Percentiles rank a stretch among this genome's conserved stretches.
Conservation (phyloP, 2,113 vertebrate species). For the Poeciliopsis turrubarensis region DNA sequence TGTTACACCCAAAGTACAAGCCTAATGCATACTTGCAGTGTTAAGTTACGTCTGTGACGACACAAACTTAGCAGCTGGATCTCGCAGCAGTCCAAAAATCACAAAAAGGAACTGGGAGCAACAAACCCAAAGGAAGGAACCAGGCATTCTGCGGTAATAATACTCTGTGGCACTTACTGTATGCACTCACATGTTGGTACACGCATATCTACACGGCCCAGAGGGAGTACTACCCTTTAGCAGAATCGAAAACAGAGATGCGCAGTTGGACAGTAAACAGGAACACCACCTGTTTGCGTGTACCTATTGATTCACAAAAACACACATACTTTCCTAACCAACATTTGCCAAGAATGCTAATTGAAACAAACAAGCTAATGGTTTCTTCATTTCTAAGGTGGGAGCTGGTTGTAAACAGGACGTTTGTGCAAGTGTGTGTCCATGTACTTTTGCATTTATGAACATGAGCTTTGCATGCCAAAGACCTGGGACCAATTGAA, state of each 20-base stretch:
- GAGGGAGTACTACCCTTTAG: slow-evolving; percentile 40
- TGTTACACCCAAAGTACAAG: slow-evolving; percentile 1
- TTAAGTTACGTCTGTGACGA: slow-evolving; percentile 1
- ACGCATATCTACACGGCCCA: slow-evolving; percentile 18
- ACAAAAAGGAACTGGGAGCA: slow-evolving; percentile 34
- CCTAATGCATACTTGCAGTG: neutral
- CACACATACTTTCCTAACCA: slow-evolving; percentile 52
- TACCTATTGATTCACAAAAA: neutral
- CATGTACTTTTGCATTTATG: slow-evolving; percentile 19
- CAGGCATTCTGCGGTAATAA: slow-evolving; percentile 61
- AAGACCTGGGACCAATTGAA: slow-evolving; percentile 69
- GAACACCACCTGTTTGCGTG: slow-evolving; percentile 58
- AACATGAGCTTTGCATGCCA: slow-evolving; percentile 35
- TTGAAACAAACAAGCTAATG: slow-evolving; percentile 74
- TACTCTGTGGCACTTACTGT: slow-evolving; percentile 27
- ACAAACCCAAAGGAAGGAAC: slow-evolving; percentile 56
- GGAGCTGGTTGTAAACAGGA: slow-evolving; percentile 53
- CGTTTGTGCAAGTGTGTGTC: slow-evolving; percentile 41
- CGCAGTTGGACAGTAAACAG: slow-evolving; percentile 56
- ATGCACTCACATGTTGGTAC: neutral
- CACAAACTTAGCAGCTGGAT: slow-evolving; percentile 36
- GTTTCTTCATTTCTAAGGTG: slow-evolving; percentile 66
- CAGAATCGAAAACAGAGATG: slow-evolving; percentile 48
- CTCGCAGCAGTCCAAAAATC: slow-evolving; percentile 50
- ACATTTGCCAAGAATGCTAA: slow-evolving; percentile 78